These are phyloP conservation scores for Drosophila pachea DNA, from an alignment of 1,140 invertebrate species.

Conservation along the genomic window DNA sequence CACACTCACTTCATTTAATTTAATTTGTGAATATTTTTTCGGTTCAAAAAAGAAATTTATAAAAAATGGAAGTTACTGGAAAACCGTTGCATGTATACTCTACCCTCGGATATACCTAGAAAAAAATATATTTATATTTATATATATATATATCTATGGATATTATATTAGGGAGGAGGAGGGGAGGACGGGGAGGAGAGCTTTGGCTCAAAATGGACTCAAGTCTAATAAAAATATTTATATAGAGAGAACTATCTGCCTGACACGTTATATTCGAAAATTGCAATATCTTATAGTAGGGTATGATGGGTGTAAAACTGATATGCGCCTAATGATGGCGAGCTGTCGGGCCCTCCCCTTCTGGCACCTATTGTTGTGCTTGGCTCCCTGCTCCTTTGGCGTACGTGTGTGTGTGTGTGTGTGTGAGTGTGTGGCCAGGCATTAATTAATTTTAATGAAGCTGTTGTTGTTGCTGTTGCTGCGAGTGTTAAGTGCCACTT, in stretches of 20 bases:
- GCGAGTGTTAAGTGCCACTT: constrained; percentile 63
- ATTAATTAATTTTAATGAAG: constrained; percentile 77
- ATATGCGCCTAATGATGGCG: constrained; percentile 66
- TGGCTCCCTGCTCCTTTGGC: constrained; percentile 38
- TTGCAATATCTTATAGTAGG: neutral
- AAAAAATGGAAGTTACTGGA: neutral
- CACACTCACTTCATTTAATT: constrained; percentile 76
- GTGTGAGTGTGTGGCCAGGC: constrained; percentile 56
- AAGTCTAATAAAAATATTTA: too few relatives aligned
- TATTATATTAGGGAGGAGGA: too few relatives aligned
- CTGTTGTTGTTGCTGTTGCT: constrained; percentile 50
- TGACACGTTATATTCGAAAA: neutral
- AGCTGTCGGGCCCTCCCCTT: constrained; percentile 33
- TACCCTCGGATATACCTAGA: too few relatives aligned
- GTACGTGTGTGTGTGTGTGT: constrained; percentile 26
- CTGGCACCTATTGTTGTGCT: constrained; percentile 28
- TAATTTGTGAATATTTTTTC: constrained; percentile 72
- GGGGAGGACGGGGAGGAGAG: too few relatives aligned
- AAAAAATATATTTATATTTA: too few relatives aligned
- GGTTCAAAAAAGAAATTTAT: constrained; percentile 37
- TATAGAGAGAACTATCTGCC: too few relatives aligned
- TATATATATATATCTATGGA: too few relatives aligned
- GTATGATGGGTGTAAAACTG: constrained; percentile 36
- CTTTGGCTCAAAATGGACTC: too few relatives aligned
- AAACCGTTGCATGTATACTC: too few relatives aligned